These are phyloP conservation scores for Hypena proboscidalis DNA, from an alignment of 2,888 invertebrate genomes.

Conservation along the genomic window DNA sequence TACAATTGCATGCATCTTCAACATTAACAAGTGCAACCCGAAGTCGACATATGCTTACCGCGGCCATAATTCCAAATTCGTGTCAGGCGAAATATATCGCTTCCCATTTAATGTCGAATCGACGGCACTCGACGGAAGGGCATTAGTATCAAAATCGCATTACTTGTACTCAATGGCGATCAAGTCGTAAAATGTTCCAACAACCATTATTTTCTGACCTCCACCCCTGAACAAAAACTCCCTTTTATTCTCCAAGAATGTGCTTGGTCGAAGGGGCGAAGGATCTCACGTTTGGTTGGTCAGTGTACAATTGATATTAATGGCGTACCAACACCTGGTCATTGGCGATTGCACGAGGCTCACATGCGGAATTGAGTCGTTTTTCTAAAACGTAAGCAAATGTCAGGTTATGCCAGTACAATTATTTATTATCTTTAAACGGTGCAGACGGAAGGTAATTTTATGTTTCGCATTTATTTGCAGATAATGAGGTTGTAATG, in stretches of 20 bases:
- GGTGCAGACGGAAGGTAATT: no score
- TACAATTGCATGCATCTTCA: no score
- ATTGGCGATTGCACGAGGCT: constrained; percentile 55
- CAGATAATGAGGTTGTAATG: no score
- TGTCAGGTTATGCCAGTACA: no score
- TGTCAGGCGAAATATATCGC: constrained; percentile 37
- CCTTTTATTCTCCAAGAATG: constrained; percentile 23
- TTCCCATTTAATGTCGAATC: constrained; percentile 43
- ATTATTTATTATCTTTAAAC: no score
- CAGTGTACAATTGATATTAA: constrained; percentile 83
- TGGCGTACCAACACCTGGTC: constrained; percentile 78
- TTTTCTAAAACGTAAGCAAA: constrained; percentile 34
- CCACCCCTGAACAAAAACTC: constrained; percentile 17
- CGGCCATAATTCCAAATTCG: constrained; percentile 33
- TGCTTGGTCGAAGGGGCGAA: constrained; percentile 39
- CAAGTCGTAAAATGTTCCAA: constrained; percentile 78
- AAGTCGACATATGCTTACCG: constrained; percentile 29
- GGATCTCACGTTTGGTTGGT: constrained; percentile 58
- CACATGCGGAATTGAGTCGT: constrained; percentile 55
- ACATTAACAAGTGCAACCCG: neutral
- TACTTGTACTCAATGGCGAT: constrained; percentile 70
- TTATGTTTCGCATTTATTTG: no score
- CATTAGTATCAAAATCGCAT: constrained; percentile 74
- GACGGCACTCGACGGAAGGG: constrained; percentile 44
- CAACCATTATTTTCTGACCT: constrained; percentile 54